Percentiles rank a stretch among this genome's conserved stretches.
These are phyloP conservation scores for Gila robusta DNA, from an alignment of 2,797 vertebrate species.

Conservation along the genomic window DNA sequence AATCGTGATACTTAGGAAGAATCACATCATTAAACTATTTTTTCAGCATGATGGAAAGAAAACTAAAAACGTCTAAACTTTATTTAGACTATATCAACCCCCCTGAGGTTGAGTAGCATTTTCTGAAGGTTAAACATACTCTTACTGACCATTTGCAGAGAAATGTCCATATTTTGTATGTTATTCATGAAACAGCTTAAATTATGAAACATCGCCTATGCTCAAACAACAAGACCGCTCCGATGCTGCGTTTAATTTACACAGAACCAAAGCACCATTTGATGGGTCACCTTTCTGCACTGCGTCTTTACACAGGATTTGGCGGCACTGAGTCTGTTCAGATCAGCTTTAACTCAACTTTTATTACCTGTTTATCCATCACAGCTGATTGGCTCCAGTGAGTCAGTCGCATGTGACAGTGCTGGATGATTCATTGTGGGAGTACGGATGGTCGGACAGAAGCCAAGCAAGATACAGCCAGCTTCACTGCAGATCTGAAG, in stretches of 20 bases:
- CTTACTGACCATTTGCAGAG: too few species aligned
- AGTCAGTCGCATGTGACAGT: constrained; percentile 14
- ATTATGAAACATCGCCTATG: background rate
- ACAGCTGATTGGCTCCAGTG: constrained; percentile 36
- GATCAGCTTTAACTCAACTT: background rate
- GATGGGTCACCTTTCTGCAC: background rate
- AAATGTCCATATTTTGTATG: background rate
- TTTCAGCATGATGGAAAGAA: too few species aligned
- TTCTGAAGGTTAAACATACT: too few species aligned
- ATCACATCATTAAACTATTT: too few species aligned
- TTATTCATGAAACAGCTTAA: background rate
- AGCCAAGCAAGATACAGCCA: constrained; percentile 31
- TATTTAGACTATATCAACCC: too few species aligned
- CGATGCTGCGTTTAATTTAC: background rate
- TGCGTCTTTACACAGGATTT: background rate
- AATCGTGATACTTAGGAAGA: too few species aligned
- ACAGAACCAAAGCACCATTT: background rate
- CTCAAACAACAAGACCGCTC: background rate
- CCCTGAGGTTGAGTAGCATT: too few species aligned
- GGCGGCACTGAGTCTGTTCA: background rate
- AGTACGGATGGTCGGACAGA: constrained; percentile 1
- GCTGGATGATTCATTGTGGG: constrained; percentile 24
- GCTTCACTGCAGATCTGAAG: constrained; percentile 15
- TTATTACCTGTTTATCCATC: constrained; percentile 35
- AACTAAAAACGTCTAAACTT: too few species aligned